Conservation (phyloP, 2,888 invertebrate genomes). For the Protula sp. region DNA sequence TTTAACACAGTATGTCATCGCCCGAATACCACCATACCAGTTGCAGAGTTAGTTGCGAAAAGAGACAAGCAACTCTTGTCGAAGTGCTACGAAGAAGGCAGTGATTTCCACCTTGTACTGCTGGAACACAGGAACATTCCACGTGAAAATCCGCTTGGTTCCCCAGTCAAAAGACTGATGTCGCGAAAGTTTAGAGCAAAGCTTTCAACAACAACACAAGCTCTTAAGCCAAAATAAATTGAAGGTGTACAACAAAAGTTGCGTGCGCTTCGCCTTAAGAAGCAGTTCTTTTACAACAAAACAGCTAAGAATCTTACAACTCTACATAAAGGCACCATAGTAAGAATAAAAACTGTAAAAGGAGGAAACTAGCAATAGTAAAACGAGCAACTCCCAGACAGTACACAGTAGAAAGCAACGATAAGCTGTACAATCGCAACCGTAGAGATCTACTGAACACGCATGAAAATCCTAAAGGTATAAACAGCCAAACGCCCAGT, state of each 20-base stretch:
- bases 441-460: neutral
- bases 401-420: neutral
- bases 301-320: neutral
- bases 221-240: neutral
- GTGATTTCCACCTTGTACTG: neutral
- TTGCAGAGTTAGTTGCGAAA: neutral
- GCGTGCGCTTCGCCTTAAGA: neutral
- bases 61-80: neutral
- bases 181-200: neutral
- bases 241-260: neutral
- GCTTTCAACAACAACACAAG: neutral
- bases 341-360: neutral
- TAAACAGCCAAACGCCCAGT: neutral
- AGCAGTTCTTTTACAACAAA: neutral
- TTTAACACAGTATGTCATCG: neutral
- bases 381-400: neutral
- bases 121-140: neutral
- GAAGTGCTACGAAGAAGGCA: constrained; percentile 1
- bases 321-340: neutral
- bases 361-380: neutral
- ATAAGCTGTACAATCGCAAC: neutral
- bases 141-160: neutral
- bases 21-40: neutral
- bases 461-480: neutral
- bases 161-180: neutral